Conservation (phyloP, 2,888 invertebrate species). For the Crossocerus cetratus region DNA sequence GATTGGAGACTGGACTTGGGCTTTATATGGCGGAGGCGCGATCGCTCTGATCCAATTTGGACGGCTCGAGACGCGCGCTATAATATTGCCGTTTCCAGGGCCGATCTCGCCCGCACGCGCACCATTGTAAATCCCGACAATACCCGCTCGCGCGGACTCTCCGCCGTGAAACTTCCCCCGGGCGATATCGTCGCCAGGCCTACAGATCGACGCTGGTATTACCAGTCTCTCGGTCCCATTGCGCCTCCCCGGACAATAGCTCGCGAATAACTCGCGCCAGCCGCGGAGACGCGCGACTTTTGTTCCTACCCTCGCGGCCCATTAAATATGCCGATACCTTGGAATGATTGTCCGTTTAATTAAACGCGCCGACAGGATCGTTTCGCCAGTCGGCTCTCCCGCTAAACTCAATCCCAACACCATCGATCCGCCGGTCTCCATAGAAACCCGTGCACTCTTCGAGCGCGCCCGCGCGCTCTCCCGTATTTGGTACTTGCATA, state of each 20-base stretch:
- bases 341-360: constrained; percentile 45
- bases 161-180: too few relatives aligned
- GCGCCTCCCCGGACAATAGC: background rate
- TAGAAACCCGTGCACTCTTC: constrained; percentile 10
- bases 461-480: constrained; percentile 1
- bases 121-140: too few relatives aligned
- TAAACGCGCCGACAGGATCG: constrained; percentile 21
- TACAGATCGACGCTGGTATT: too few relatives aligned
- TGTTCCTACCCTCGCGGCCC: constrained; percentile 2
- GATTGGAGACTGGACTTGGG: background rate
- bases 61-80: too few relatives aligned
- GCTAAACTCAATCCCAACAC: constrained; percentile 7
- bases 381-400: background rate
- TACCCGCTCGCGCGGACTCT: too few relatives aligned
- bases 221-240: background rate
- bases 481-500: constrained; percentile 4
- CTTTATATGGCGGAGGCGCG: background rate
- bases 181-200: too few relatives aligned
- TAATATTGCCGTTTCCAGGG: background rate
- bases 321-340: constrained; percentile 28
- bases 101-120: background rate
- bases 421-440: constrained; percentile 23
- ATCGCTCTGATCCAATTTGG: too few relatives aligned
- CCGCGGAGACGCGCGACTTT: background rate
- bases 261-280: background rate